A percentile compares a stretch with the other conserved stretches of the same genome.
Evolutionary conservation across 2,113 vertebrate genomes (phyloP).

Genomic region (Heptranchias perlo): DNA sequence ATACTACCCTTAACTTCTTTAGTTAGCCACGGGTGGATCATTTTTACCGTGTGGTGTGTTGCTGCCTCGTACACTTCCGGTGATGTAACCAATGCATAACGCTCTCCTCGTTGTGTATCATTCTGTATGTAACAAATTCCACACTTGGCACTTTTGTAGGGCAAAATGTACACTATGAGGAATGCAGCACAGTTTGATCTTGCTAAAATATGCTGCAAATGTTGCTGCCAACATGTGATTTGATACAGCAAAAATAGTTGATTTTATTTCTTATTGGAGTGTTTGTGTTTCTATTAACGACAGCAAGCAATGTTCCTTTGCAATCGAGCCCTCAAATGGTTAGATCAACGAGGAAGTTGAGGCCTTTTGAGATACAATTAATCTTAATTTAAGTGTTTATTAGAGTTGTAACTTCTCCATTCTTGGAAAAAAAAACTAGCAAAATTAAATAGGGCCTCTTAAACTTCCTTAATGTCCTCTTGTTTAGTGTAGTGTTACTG

Average conservation of each 20-base stretch:
- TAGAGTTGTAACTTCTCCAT: not conserved
- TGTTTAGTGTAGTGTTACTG: not conserved
- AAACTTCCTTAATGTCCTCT: too few species aligned
- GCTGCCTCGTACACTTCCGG: not conserved
- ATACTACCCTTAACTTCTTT: too few species aligned
- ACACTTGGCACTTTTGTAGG: not conserved
- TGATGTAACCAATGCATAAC: not conserved
- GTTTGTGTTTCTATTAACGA: not conserved
- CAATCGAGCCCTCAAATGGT: not conserved
- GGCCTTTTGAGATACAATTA: not conserved
- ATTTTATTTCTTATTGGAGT: not conserved
- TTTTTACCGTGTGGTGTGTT: too few species aligned
- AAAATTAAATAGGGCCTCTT: not conserved
- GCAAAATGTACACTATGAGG: not conserved
- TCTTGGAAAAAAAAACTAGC: too few species aligned
- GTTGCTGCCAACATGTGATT: not conserved
- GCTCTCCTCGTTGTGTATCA: not conserved
- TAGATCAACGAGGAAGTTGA: not conserved
- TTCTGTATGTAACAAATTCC: not conserved
- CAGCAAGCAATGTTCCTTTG: not conserved
- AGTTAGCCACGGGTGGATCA: too few species aligned
- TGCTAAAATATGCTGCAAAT: not conserved
- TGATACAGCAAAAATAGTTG: not conserved
- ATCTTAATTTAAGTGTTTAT: not conserved
- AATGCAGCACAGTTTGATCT: not conserved